These are phyloP conservation scores for Sinocyclocheilus anophthalmus DNA, from an alignment of 2,113 vertebrate genomes.

Conservation along the genomic window DNA sequence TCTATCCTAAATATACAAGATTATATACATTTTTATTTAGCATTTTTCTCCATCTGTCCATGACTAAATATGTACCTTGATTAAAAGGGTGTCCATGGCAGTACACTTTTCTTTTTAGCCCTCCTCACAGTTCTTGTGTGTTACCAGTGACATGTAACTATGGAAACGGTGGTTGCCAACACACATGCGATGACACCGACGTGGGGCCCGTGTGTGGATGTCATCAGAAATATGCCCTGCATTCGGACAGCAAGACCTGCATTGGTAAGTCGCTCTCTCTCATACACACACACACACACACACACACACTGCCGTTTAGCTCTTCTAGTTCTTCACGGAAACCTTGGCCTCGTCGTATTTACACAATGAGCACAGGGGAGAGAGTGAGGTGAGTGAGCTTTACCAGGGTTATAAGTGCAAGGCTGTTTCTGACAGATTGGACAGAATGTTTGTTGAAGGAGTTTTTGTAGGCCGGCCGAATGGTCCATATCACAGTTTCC, in stretches of 20 bases:
- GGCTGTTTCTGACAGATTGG: slow-evolving; percentile 29
- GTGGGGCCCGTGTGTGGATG: slow-evolving; percentile 90
- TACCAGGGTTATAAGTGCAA: slow-evolving; percentile 9
- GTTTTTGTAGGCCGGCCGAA: slow-evolving; percentile 4
- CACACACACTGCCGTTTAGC: neutral
- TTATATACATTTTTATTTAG: neutral
- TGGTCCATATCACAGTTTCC: neutral
- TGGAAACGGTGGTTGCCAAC: slow-evolving; percentile 97
- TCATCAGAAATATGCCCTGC: slow-evolving; percentile 97
- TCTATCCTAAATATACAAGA: neutral
- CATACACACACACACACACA: neutral
- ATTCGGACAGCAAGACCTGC: slow-evolving; percentile 94
- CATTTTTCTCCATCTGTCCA: neutral
- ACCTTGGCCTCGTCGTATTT: slow-evolving; percentile 39
- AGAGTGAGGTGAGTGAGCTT: neutral
- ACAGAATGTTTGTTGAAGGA: slow-evolving; percentile 17
- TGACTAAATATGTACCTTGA: slow-evolving; percentile 5
- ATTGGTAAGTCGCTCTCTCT: slow-evolving; percentile 85
- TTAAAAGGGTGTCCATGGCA: neutral
- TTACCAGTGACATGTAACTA: slow-evolving; percentile 98
- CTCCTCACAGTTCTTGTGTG: slow-evolving; percentile 55
- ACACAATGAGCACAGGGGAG: slow-evolving; percentile 34
- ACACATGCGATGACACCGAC: slow-evolving; percentile 96
- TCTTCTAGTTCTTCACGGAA: neutral
- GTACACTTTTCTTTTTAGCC: neutral